phyloP scores from a whole-genome alignment of 1,140 invertebrate species.

The Papilio dardanus region DNA sequence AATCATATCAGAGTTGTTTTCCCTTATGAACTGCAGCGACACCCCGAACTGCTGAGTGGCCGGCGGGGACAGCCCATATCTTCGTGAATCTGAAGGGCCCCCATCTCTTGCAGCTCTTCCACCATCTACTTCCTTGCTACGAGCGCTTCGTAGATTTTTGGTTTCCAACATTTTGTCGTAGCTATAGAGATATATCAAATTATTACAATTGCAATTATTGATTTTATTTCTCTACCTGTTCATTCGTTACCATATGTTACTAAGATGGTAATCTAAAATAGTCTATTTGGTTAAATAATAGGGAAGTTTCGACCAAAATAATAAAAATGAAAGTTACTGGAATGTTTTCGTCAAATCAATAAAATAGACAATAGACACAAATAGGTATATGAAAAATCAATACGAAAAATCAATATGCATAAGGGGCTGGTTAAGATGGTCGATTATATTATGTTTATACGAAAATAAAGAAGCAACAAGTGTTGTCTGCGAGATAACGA shows the following conservation, averaged over 20 bases:
- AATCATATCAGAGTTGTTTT: conserved; percentile 88
- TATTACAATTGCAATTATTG: background rate
- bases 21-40: conserved; percentile 94
- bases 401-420: background rate
- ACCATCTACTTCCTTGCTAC: background rate
- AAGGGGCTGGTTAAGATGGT: background rate
- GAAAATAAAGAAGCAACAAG: background rate
- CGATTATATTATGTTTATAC: background rate
- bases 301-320: background rate
- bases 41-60: conserved; percentile 97
- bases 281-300: background rate
- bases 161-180: conserved; percentile 87
- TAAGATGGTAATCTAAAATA: background rate
- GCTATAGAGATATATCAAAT: conserved; percentile 77
- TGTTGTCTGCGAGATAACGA: background rate
- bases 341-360: background rate
- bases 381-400: background rate
- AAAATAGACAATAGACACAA: too few relatives aligned
- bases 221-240: background rate
- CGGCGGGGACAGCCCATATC: conserved; percentile 70
- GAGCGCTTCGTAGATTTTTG: conserved; percentile 82
- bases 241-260: background rate
- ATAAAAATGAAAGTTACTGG: background rate
- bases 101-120: background rate
- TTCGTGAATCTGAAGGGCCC: background rate